phyloP scores from a whole-genome alignment of 2,888 invertebrate genomes.

The Drosophila nr. fundita region DNA sequence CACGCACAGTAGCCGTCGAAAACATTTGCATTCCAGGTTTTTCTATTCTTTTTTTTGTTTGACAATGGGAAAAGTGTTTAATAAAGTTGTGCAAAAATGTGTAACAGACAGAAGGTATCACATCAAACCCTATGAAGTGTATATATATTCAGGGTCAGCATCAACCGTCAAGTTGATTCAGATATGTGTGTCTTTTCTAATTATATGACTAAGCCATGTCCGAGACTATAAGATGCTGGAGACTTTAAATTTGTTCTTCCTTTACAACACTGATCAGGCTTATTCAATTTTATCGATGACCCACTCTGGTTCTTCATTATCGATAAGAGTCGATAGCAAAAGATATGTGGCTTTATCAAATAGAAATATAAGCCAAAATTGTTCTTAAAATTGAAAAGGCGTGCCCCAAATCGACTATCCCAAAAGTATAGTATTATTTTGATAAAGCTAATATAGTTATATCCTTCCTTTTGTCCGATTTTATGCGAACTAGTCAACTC shows the following conservation, averaged over 20 bases:
- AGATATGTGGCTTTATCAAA: background rate
- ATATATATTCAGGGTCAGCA: background rate
- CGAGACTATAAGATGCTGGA: background rate
- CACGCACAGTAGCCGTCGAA: slow-evolving; percentile 42
- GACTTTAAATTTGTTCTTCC: background rate
- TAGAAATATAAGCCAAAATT: background rate
- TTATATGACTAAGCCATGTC: background rate
- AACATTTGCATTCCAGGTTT: slow-evolving; percentile 36
- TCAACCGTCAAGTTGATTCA: background rate
- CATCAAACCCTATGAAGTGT: background rate
- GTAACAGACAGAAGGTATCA: background rate
- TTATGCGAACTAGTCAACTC: background rate
- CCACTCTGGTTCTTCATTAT: background rate
- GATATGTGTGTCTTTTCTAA: background rate
- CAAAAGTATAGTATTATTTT: background rate
- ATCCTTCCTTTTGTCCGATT: background rate
- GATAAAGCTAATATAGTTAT: background rate
- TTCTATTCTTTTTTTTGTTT: background rate
- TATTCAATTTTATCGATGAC: background rate
- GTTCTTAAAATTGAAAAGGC: background rate
- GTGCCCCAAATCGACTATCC: background rate
- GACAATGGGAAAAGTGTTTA: background rate
- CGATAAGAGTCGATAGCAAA: background rate
- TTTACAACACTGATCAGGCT: background rate
- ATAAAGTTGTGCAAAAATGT: background rate